These are phyloP conservation scores for Origma solitaria DNA, from an alignment of 2,113 vertebrate species.

Conservation along the genomic window DNA sequence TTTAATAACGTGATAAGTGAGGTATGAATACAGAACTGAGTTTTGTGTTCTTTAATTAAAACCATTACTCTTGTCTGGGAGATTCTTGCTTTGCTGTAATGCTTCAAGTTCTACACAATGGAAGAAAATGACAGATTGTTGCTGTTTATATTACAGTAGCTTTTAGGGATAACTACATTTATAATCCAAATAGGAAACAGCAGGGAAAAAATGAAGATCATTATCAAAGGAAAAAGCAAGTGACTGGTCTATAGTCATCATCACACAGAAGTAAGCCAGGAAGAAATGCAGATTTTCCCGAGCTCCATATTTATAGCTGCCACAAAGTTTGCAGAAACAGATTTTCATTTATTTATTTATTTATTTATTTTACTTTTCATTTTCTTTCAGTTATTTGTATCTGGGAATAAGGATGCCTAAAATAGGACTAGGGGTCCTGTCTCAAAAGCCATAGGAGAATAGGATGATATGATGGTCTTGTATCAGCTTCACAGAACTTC, in stretches of 20 bases:
- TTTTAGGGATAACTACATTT: background rate
- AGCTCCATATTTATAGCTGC: background rate
- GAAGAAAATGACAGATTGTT: background rate
- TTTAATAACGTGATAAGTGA: background rate
- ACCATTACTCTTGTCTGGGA: background rate
- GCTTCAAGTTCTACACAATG: background rate
- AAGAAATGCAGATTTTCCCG: background rate
- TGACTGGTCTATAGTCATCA: background rate
- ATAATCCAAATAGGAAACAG: background rate
- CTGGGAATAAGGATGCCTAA: background rate
- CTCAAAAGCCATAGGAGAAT: background rate
- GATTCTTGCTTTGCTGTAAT: background rate
- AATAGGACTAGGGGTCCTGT: background rate
- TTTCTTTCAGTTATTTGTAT: background rate
- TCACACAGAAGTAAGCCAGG: background rate
- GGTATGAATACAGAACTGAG: background rate
- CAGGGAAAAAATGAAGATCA: background rate
- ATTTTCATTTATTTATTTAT: background rate
- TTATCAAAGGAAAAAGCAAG: background rate
- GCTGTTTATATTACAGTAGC: background rate
- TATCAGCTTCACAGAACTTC: background rate
- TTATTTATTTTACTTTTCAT: background rate
- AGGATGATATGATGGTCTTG: background rate
- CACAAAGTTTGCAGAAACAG: background rate
- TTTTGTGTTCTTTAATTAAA: conserved; percentile 23